Conservation (phyloP, 2,113 vertebrate genomes). For the Mormoops blainvillei region DNA sequence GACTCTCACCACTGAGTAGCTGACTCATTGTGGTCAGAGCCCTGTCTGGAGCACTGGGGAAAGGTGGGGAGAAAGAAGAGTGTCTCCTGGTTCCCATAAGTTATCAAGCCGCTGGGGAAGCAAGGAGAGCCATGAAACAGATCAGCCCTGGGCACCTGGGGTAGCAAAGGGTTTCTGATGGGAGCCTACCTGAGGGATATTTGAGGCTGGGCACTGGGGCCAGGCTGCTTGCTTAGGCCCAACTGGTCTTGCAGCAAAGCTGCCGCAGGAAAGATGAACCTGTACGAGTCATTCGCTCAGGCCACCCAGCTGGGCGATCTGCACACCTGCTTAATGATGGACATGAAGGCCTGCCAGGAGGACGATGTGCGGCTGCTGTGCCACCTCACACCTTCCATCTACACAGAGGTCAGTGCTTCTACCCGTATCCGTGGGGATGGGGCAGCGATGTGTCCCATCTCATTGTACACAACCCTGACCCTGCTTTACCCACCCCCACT, state of each 20-base stretch:
- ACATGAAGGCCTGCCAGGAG: conserved; percentile 99
- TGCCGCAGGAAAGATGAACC: conserved; percentile 93
- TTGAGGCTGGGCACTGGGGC: background rate
- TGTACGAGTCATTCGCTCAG: conserved; percentile 97
- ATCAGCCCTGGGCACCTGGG: background rate
- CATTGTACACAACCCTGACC: rapidly evolving
- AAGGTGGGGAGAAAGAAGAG: background rate
- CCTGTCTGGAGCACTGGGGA: background rate
- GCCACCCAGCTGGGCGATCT: conserved; percentile 94
- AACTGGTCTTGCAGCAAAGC: conserved; percentile 85
- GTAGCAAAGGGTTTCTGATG: background rate
- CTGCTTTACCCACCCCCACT: background rate
- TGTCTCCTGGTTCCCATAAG: background rate
- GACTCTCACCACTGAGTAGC: background rate
- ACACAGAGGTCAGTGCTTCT: conserved; percentile 80
- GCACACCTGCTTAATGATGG: conserved; percentile 98
- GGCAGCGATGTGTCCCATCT: rapidly evolving
- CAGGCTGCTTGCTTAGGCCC: background rate
- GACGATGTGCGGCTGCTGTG: conserved; percentile 94
- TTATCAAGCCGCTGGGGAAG: background rate
- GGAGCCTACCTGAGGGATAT: background rate
- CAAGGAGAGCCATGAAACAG: background rate
- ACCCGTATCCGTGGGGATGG: rapidly evolving
- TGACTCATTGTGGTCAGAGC: background rate
- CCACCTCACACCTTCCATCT: conserved; percentile 96